Evolutionary conservation across 2,888 invertebrate species (phyloP).

Genomic region (Cosmorhoe ocellata): DNA sequence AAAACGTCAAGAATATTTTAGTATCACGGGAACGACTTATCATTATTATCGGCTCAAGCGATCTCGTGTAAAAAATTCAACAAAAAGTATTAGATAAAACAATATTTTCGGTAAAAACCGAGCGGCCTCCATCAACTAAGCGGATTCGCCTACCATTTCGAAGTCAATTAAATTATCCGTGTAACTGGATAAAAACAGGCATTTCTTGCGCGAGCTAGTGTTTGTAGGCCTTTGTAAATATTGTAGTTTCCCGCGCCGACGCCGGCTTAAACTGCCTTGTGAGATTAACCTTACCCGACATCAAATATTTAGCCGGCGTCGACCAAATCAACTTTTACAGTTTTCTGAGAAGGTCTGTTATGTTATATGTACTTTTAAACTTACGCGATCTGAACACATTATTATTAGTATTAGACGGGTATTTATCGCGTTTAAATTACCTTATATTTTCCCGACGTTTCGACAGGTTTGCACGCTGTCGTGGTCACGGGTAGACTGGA

Average conservation of each 20-base stretch:
- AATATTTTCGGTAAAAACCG: slow-evolving; percentile 1
- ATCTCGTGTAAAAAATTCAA: background rate
- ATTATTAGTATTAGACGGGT: too few species aligned
- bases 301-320: slow-evolving; percentile 49
- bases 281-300: slow-evolving; percentile 49
- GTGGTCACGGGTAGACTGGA: too few species aligned
- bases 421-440: too few species aligned
- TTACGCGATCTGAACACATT: too few species aligned
- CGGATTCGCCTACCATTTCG: slow-evolving; percentile 18
- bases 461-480: too few species aligned
- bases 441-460: too few species aligned
- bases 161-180: slow-evolving; percentile 32
- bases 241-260: slow-evolving; percentile 43
- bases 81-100: slow-evolving; percentile 1
- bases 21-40: background rate
- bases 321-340: slow-evolving; percentile 34
- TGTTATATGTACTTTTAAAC: background rate
- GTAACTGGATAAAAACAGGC: slow-evolving; percentile 37
- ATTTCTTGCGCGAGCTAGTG: slow-evolving; percentile 23
- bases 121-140: slow-evolving; percentile 16
- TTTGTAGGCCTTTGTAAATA: slow-evolving; percentile 53
- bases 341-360: slow-evolving; percentile 13
- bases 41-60: background rate
- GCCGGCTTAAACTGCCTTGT: slow-evolving; percentile 43
- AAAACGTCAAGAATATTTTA: too few species aligned